Base-by-base conservation (phyloP, 2,113 vertebrate genomes). In the Garra rufa region DNA sequence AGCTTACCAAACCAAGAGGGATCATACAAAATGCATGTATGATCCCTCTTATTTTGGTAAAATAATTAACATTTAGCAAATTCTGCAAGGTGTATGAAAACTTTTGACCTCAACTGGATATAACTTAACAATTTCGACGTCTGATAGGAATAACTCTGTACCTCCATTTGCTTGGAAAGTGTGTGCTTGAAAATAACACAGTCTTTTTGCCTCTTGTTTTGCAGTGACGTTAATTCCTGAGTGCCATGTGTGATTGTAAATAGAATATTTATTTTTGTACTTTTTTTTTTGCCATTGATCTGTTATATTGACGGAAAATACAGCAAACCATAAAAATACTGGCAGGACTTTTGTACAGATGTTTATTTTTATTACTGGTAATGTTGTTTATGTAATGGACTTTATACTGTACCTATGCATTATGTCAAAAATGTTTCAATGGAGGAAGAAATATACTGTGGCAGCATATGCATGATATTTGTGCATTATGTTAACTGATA, bases 181-280 rank as follows among this genome's bases (percentile, higher is more conserved):
- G 86, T 67, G 78, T 65, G 57, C 44, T 81, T 34, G 61, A 48
- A 88, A 91, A 90, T 95, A 93, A 95, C 86, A 9, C 59, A 13
- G 28, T 90, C n/a, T 81, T 76, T 88, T 76, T 89, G 84, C 74
- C 28, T 88, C 76, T 92, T 88, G 91, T 91, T 48, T 94, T 95
- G 93, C 94, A 95, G 94, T 95, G 94, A 95, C 87, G 82, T 88
- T 94, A 94, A 95, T 91, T 91, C 88, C 87, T 91, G 93, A 93
- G 87, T 93, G 92, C 85, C 92, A 90, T 94, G 90, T 92, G 87
- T 94, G 91, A 92, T 92, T 95, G 94, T 95, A 94, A 61, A 95
- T 94, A 95, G 92, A 89, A 94, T 95, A 95, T 95, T 95, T 95
- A 95, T 95, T 94, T 95, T 95, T 94, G 87, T 95, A 94, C 91